Evolutionary conservation across 2,797 vertebrate genomes (phyloP).

Genomic region (Gallirallus australis): DNA sequence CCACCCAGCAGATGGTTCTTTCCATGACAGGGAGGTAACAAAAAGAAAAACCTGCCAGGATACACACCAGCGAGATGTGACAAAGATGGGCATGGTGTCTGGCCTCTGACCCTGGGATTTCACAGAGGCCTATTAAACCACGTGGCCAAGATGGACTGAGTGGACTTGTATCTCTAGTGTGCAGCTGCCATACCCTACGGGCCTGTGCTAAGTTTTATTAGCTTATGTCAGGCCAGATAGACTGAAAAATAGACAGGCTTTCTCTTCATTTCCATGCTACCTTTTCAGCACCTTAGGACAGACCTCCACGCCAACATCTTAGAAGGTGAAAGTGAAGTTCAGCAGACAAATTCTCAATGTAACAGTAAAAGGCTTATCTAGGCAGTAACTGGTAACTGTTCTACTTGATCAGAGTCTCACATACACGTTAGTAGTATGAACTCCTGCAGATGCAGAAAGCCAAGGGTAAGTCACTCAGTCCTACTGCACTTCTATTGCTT

Average conservation of each 20-base stretch:
- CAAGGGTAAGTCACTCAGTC: not conserved
- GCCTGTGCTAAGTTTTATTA: conserved; percentile 19
- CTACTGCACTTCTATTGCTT: not conserved
- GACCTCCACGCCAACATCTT: not conserved
- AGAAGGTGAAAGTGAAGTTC: not conserved
- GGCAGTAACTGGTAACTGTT: not conserved
- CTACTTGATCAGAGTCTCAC: not conserved
- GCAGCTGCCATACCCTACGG: conserved; percentile 71
- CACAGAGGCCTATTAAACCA: conserved; percentile 76
- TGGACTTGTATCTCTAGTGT: conserved; percentile 23
- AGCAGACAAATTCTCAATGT: accelerated
- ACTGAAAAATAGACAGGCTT: not conserved
- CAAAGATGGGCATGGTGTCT: conserved; percentile 75
- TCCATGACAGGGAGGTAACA: conserved; percentile 37
- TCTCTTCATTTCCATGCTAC: not conserved
- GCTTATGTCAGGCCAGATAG: not conserved
- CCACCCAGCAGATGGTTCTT: conserved; percentile 82
- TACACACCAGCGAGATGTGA: conserved; percentile 78
- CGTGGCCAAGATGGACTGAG: conserved; percentile 67
- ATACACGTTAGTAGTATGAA: not conserved
- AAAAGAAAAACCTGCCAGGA: conserved; percentile 77
- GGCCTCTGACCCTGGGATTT: conserved; percentile 77
- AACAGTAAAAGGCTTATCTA: not conserved
- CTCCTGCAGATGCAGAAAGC: not conserved
- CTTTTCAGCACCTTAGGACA: not conserved